Evolutionary conservation across 2,888 invertebrate species (phyloP).

Genomic region (Miltochrista miniata): DNA sequence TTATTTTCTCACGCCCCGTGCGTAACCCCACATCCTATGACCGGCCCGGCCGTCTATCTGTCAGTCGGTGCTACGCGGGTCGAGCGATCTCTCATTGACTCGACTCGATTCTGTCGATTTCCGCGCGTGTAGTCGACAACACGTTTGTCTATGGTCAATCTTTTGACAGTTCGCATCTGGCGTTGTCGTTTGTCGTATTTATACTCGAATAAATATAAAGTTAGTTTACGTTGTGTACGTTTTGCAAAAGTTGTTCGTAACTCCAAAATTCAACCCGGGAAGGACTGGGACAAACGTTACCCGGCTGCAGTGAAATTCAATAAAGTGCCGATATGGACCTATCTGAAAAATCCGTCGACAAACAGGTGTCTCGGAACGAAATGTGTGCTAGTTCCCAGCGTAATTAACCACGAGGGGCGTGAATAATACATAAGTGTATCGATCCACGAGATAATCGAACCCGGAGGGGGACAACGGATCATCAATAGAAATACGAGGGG

Average conservation of each 20-base stretch:
- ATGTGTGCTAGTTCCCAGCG: slow-evolving; percentile 82
- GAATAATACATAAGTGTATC: slow-evolving; percentile 79
- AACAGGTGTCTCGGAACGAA: slow-evolving; percentile 92
- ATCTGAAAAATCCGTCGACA: slow-evolving; percentile 87
- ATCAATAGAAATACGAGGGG: slow-evolving; percentile 8
- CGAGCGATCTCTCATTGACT: slow-evolving; percentile 50
- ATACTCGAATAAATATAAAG: slow-evolving; percentile 67
- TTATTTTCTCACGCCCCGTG: slow-evolving; percentile 91
- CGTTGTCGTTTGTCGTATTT: slow-evolving; percentile 79
- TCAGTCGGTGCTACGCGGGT: slow-evolving; percentile 58
- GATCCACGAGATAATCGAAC: slow-evolving; percentile 57
- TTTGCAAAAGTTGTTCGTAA: slow-evolving; percentile 36
- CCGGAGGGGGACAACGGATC: slow-evolving; percentile 22
- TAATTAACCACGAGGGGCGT: slow-evolving; percentile 77
- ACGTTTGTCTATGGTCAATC: slow-evolving; percentile 74
- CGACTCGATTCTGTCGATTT: slow-evolving; percentile 47
- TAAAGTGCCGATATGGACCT: slow-evolving; percentile 74
- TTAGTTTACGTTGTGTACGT: slow-evolving; percentile 46
- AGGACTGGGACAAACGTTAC: slow-evolving; percentile 19
- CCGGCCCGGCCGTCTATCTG: slow-evolving; percentile 81
- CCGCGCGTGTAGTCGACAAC: slow-evolving; percentile 66
- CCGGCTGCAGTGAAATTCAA: slow-evolving; percentile 11
- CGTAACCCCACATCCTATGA: slow-evolving; percentile 90
- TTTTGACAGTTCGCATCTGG: slow-evolving; percentile 77
- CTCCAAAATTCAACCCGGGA: slow-evolving; percentile 10